These are phyloP conservation scores for Lepisosteus osseus DNA, from an alignment of 2,113 vertebrate genomes.

Conservation along the genomic window DNA sequence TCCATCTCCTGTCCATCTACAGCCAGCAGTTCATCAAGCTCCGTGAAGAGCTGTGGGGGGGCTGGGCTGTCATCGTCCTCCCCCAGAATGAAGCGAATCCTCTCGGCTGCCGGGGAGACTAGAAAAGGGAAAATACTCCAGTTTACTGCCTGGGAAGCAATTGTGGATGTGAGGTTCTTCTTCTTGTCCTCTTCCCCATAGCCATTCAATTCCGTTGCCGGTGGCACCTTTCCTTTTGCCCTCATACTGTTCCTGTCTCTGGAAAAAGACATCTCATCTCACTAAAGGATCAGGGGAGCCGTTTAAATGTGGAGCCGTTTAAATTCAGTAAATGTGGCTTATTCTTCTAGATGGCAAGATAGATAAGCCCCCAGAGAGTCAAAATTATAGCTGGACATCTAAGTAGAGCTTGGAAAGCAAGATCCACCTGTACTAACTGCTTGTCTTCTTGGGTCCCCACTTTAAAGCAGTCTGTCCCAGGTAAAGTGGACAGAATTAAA, in stretches of 20 bases:
- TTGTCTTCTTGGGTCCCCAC: slow-evolving; percentile 36
- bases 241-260: slow-evolving; percentile 44
- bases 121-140: slow-evolving; percentile 86
- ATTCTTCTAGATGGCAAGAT: slow-evolving; percentile 19
- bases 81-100: slow-evolving; percentile 93
- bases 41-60: slow-evolving; percentile 93
- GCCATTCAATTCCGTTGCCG: slow-evolving; percentile 59
- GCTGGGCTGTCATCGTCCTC: slow-evolving; percentile 92
- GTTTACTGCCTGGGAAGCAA: slow-evolving; percentile 69
- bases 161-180: slow-evolving; percentile 40
- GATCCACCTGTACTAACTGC: slow-evolving; percentile 43
- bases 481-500: slow-evolving; percentile 54
- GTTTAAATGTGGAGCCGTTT: too few species aligned
- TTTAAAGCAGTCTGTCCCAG: slow-evolving; percentile 49
- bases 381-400: slow-evolving; percentile 42
- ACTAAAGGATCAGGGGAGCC: slow-evolving; percentile 12
- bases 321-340: too few species aligned
- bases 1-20: slow-evolving; percentile 97
- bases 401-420: slow-evolving; percentile 48
- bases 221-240: slow-evolving; percentile 37
- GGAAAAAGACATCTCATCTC: slow-evolving; percentile 53
- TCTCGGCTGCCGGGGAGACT: slow-evolving; percentile 93
- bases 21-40: slow-evolving; percentile 91
- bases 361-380: slow-evolving; percentile 28
- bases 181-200: slow-evolving; percentile 57